Evolutionary conservation across 2,113 vertebrate species (phyloP), one percentile per base, ranked within the genome.

Genomic region (Ariopsis seemanni): DNA sequence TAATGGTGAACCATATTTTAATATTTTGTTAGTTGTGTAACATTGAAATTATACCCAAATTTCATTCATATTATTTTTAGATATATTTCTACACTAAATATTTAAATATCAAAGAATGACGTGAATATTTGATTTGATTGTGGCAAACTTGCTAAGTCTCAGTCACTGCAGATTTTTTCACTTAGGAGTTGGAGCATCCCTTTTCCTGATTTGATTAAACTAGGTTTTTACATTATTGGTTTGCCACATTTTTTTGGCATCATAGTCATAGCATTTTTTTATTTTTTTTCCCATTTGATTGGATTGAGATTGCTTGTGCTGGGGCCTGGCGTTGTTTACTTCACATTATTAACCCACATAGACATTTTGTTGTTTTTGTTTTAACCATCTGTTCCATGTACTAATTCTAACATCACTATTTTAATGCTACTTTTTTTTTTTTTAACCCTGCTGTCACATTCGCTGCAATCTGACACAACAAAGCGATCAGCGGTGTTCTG

Each of bases 341-440:
- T 55, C 42, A 79, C 74, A 50, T 7, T 53, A 85, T 55, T 78
- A 78, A 85, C 42, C 42, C 84, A 78, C 4, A 18, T 25, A 17
- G 22, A 30, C 55, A 17, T 30, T 52, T 5, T 25, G 2, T 52
- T n/a, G 9, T 48, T 52, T 17, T 50, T 10, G n/a, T 5, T 10
- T 67, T 80, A 22, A 53, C 34, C 17, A 14, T 2, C 48, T 62
- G 7, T 34, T 79, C 50, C 10, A 18, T 80, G 77, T 79, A 69
- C 85, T 57, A 42, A 86, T 55, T 57, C 60, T 81, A 86, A 71
- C 77, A 34, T 20, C 27, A 27, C 42, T 53, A 25, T 50, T 60
- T 55, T 81, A 22, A 20, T 81, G 2, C 57, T 62, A 14, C 1
- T 7, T 0, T 55, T 15, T 2, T 9, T 27, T 25, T 25, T 12